Base-by-base conservation (phyloP, 2,113 vertebrate species). In the Trogon surrucura region DNA sequence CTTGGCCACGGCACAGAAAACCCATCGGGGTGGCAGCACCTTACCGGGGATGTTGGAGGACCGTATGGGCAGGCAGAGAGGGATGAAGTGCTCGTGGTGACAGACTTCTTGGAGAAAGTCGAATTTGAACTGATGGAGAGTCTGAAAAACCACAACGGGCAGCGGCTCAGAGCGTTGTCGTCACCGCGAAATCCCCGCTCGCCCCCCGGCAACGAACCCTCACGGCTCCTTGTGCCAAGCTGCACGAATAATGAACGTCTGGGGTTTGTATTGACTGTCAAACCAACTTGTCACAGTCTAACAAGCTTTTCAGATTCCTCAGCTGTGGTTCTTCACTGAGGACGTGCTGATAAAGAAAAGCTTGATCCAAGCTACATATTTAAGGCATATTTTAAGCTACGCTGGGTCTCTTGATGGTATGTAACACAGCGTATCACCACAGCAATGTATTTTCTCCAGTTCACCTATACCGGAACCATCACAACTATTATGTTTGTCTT, bases 51-150 rank as follows among this genome's bases (percentile, higher is more conserved):
- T 98, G 88, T 98, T 96, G 83, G 99, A 98, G 13, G 99, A 99
- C 32, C 98, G 98, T 77, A 99, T 97, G 26, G 99, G 99, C 79
- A 99, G 98, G 95, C 99, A 99, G 89, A 99, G 97, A 61, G 99
- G 99, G 84, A 99, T 99, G 90, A 99, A 99, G 96, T 99, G 99
- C 89, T 99, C 99, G 8, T 99, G 98, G 91, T 99, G 99, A 91
- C 99, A 99, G 74, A 99, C 98, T 96, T 99, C 99, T 97, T 99
- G 98, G 82, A 99, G 98, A 96, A 99, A 99, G 75, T 99, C 99
- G 97, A 99, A 99, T 96, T 99, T 99, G 96, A 99, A 98, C 89
- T 99, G 99, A 91, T 98, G 99, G 92, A 99, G 96, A 58, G 97
- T 98, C 99, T 99, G 94, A 94, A 98, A 98, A 89, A 96, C 51